Percentiles rank a stretch among this genome's conserved stretches.
phyloP scores from a whole-genome alignment of 2,888 invertebrate genomes.

The Andrena dorsata region DNA sequence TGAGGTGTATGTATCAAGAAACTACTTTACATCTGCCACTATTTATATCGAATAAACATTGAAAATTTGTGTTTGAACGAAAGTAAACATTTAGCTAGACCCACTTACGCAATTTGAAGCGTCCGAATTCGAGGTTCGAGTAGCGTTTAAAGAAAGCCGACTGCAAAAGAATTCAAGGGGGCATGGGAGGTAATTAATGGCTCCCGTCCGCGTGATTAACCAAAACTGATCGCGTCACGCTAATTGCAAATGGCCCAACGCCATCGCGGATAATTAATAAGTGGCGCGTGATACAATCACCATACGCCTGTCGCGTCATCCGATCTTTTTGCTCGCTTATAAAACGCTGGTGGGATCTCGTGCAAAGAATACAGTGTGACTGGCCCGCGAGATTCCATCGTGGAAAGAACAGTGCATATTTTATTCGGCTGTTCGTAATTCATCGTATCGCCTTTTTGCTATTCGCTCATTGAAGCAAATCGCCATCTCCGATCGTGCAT shows the following conservation, averaged over 20 bases:
- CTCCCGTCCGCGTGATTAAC: constrained; percentile 78
- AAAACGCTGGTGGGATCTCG: constrained; percentile 12
- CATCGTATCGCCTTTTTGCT: constrained; percentile 22
- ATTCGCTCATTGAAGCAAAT: constrained; percentile 27
- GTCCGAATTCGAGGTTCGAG: not conserved
- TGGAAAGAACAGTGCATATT: constrained; percentile 25
- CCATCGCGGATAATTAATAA: constrained; percentile 78
- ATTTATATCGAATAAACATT: too few species aligned
- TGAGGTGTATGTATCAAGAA: too few species aligned
- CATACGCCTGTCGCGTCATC: constrained; percentile 27
- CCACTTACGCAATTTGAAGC: too few species aligned
- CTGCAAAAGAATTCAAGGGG: constrained; percentile 44
- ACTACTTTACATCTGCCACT: too few species aligned
- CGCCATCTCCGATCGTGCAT: constrained; percentile 17
- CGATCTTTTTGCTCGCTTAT: constrained; percentile 18
- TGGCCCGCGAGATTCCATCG: constrained; percentile 27
- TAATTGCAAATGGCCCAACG: constrained; percentile 81
- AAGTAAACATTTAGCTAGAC: too few species aligned
- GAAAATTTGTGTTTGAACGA: too few species aligned
- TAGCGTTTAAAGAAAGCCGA: constrained; percentile 16
- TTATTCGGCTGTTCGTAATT: constrained; percentile 28
- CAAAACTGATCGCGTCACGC: constrained; percentile 77
- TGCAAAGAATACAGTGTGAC: constrained; percentile 23
- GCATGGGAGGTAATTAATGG: constrained; percentile 71
- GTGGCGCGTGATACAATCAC: constrained; percentile 78